These are phyloP conservation scores for Lepus timidus DNA, from an alignment of 2,113 vertebrate genomes.

Conservation along the genomic window DNA sequence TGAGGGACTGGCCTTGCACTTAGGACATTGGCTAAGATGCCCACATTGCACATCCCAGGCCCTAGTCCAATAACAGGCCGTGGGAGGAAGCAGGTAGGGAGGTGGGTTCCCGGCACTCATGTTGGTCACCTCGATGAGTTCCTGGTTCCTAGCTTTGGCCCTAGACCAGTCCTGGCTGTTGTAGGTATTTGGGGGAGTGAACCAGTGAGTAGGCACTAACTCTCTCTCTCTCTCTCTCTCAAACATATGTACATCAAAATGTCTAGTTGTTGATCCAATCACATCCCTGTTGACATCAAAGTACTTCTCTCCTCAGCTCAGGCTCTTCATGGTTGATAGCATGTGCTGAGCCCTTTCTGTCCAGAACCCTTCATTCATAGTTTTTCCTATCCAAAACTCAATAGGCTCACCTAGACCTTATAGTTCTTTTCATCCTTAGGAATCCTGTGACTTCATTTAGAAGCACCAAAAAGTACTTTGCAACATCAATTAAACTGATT, in stretches of 20 bases:
- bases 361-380: conserved; percentile 42
- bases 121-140: too few species aligned
- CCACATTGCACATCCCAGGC: too few species aligned
- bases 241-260: neutral
- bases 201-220: too few species aligned
- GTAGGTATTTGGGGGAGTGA: too few species aligned
- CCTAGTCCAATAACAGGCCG: too few species aligned
- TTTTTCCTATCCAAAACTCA: conserved; percentile 59
- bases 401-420: conserved; percentile 35
- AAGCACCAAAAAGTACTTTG: conserved; percentile 68
- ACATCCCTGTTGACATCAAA: conserved; percentile 11
- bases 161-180: too few species aligned
- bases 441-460: conserved; percentile 73
- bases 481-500: conserved; percentile 71
- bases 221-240: too few species aligned
- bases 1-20: neutral
- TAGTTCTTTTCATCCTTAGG: conserved; percentile 58
- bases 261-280: neutral
- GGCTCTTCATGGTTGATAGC: neutral
- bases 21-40: too few species aligned
- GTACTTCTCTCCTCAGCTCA: neutral
- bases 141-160: too few species aligned
- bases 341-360: neutral
- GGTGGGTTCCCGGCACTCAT: too few species aligned
- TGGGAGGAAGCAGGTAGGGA: too few species aligned